Evolutionary conservation across 2,888 invertebrate species (phyloP).

Genomic region (Pimpla rufipes): DNA sequence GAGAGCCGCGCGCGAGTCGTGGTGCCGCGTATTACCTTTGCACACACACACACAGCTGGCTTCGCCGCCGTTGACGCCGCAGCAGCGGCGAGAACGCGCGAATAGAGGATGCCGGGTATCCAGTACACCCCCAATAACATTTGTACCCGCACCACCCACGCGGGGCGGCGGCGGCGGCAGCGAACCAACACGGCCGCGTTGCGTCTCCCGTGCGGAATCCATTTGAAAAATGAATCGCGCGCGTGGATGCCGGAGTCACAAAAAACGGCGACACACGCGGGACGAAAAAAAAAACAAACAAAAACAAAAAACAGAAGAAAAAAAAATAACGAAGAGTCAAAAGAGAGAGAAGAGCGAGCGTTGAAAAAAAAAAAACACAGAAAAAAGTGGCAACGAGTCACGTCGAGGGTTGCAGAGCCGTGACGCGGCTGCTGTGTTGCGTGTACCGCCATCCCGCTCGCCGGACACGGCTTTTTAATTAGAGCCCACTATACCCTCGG

Average conservation of each 20-base stretch:
- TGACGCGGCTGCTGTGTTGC: slow-evolving; percentile 66
- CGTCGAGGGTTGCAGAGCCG: slow-evolving; percentile 68
- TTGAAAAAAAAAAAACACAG: slow-evolving; percentile 68
- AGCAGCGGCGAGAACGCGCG: slow-evolving; percentile 63
- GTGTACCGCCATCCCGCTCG: slow-evolving; percentile 62
- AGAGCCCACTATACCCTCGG: slow-evolving; percentile 80
- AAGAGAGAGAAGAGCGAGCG: slow-evolving; percentile 69
- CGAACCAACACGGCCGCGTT: slow-evolving; percentile 25
- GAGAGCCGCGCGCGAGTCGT: slow-evolving; percentile 41
- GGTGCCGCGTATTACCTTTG: slow-evolving; percentile 58
- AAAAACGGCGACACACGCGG: slow-evolving; percentile 64
- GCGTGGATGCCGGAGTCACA: slow-evolving; percentile 58
- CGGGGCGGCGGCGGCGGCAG: slow-evolving; percentile 7
- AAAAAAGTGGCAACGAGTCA: slow-evolving; percentile 62
- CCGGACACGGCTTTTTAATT: slow-evolving; percentile 85
- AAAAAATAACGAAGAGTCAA: slow-evolving; percentile 67
- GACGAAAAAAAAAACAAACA: slow-evolving; percentile 69
- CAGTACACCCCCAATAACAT: slow-evolving; percentile 79
- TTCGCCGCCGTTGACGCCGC: slow-evolving; percentile 18
- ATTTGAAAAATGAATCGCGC: slow-evolving; percentile 82
- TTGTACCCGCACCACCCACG: slow-evolving; percentile 81
- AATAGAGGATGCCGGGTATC: slow-evolving; percentile 58
- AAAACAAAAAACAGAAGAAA: slow-evolving; percentile 69
- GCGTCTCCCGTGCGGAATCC: slow-evolving; percentile 75
- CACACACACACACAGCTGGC: not conserved